Evolutionary conservation across 2,888 invertebrate species (phyloP).

Genomic region (Loripinus fragilis): DNA sequence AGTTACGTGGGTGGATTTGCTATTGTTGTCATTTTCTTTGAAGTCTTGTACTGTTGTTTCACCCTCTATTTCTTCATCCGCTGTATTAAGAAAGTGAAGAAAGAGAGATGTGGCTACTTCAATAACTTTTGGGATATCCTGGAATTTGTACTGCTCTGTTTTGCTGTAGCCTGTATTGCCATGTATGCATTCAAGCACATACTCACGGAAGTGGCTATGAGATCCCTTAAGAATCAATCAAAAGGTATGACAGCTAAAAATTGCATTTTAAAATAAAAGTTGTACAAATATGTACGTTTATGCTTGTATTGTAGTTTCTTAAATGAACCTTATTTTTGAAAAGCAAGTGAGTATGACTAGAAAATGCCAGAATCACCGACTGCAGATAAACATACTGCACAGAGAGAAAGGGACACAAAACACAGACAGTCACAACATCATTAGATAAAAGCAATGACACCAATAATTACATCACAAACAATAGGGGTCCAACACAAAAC

Average conservation of each 20-base stretch:
- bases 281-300: too few species aligned
- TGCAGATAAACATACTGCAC: too few species aligned
- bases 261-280: too few species aligned
- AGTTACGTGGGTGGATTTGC: conserved; percentile 84
- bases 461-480: too few species aligned
- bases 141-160: conserved; percentile 82
- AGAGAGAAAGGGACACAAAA: too few species aligned
- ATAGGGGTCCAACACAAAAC: too few species aligned
- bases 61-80: conserved; percentile 83
- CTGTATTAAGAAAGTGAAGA: conserved; percentile 78
- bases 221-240: conserved; percentile 77
- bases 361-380: too few species aligned
- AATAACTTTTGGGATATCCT: conserved; percentile 83
- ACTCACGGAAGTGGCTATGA: conserved; percentile 79
- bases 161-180: conserved; percentile 82
- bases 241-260: conserved; percentile 78
- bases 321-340: too few species aligned
- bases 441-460: too few species aligned
- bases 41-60: conserved; percentile 82
- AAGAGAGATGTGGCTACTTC: conserved; percentile 82
- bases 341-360: too few species aligned
- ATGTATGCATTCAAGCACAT: conserved; percentile 83
- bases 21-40: conserved; percentile 81
- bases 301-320: too few species aligned
- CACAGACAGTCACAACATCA: too few species aligned